phyloP scores from a whole-genome alignment of 2,113 vertebrate genomes.

The Lepidothrix coronata region DNA sequence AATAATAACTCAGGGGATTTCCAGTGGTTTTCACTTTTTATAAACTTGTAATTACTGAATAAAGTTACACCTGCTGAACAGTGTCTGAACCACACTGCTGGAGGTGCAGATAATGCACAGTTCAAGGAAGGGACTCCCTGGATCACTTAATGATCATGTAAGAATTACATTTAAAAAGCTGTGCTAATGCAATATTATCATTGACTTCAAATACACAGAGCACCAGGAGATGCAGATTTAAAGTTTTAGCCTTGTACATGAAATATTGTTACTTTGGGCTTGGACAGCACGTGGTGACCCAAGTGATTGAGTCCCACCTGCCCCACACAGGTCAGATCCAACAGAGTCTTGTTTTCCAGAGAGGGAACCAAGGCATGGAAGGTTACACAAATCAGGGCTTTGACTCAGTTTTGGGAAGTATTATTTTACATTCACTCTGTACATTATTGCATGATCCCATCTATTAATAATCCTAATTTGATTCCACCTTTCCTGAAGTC shows the following conservation, averaged over 20 bases:
- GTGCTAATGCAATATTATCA: not conserved
- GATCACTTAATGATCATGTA: constrained; percentile 8
- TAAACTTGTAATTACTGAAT: not conserved
- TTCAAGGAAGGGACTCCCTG: not conserved
- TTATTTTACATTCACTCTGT: not conserved
- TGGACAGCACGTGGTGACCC: not conserved
- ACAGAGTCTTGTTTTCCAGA: not conserved
- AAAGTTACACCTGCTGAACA: not conserved
- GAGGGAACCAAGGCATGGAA: not conserved
- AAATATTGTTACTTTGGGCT: not conserved
- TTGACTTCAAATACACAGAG: not conserved
- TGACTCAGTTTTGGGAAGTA: not conserved
- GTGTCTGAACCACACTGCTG: not conserved
- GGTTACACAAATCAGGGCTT: not conserved
- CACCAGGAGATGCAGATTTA: not conserved
- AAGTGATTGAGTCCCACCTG: not conserved
- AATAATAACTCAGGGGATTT: not conserved
- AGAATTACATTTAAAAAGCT: not conserved
- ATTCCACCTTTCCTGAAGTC: not conserved
- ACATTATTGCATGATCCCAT: not conserved
- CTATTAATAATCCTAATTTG: not conserved
- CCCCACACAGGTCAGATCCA: rapidly evolving
- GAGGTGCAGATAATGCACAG: not conserved
- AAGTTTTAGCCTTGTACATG: not conserved
- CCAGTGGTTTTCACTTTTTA: constrained; percentile 4